Base-by-base conservation (phyloP, 2,113 vertebrate genomes). In the Antechinus stuartii region DNA sequence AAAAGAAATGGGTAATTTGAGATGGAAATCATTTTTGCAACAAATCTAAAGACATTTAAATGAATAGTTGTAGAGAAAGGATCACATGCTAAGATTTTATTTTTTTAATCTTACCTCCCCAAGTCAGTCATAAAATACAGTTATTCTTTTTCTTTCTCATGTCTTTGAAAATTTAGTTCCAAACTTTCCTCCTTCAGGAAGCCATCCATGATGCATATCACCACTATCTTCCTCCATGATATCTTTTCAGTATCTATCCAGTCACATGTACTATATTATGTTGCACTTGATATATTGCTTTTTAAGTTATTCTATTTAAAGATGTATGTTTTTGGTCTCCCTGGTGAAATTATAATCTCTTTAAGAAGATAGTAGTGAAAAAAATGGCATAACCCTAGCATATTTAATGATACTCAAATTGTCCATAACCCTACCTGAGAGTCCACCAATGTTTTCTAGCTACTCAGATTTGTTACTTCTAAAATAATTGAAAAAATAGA, bases 381-480 rank as follows among this genome's bases (percentile, higher is more conserved):
- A 19, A 84, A 19, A 19, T 84, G n/a, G 42, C 19, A 42, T 42
- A 84, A 4, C 12, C 35, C 16, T 76, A 91, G 14, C 23, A 42
- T 25, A 10, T 55, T 55, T 89, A 22, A 55, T 22, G 27, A 30
- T 11, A 54, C 7, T 0, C 7, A 42, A 46, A 55, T 24, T 84
- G 52, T 35, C 7, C 23, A 8, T 23, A 23, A 2, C 55, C 91
- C 46, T 55, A 68, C 2, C 61, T 89, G 26, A 49, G 42, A 93
- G 30, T 49, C 94, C 42, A 19, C 0, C 19, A 42, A 84, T 42
- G n/a, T 42, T 92, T 95, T 50, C 90, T 25, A 11, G 76, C 89
- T 90, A 76, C 25, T 54, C 7, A 91, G 91, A 92, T 93, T 90
- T 46, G 61, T 57, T 68, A 84, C 54, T 91, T 55, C 46, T 94